A percentile compares a stretch with the other conserved stretches of the same genome.
These are phyloP conservation scores for Poecile atricapillus DNA, from an alignment of 2,113 vertebrate genomes.

Conservation along the genomic window DNA sequence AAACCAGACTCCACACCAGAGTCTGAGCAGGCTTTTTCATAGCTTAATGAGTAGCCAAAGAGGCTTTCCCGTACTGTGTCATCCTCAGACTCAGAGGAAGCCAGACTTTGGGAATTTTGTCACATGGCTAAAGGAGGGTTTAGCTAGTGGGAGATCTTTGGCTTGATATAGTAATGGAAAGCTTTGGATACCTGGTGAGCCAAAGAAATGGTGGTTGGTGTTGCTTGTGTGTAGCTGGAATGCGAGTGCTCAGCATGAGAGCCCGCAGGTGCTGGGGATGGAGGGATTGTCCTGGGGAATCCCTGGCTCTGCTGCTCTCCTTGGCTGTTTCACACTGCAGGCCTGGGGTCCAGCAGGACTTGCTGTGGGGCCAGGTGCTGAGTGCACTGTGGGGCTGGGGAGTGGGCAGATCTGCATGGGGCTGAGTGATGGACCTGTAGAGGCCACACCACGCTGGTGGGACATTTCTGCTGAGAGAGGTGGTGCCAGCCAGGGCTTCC, in stretches of 20 bases:
- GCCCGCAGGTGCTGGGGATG: background rate
- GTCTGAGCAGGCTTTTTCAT: background rate
- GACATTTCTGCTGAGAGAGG: accelerated
- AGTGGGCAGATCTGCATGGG: background rate
- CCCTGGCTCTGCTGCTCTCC: background rate
- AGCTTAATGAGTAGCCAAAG: background rate
- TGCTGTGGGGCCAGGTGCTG: background rate
- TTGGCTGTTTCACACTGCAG: too few relatives aligned
- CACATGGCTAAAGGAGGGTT: background rate
- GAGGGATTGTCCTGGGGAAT: background rate
- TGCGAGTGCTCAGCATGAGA: accelerated
- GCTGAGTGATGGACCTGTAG: background rate
- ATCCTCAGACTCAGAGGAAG: background rate
- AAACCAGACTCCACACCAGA: background rate
- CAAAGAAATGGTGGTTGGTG: accelerated
- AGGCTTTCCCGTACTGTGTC: background rate
- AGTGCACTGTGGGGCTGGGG: background rate
- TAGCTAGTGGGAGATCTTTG: background rate
- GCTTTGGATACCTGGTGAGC: background rate
- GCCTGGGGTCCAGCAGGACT: background rate
- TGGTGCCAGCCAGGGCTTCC: accelerated
- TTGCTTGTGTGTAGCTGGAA: background rate
- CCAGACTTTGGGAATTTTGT: background rate
- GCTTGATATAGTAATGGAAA: background rate
- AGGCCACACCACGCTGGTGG: background rate